These are phyloP conservation scores for Eubasilissa regina DNA, from an alignment of 1,140 invertebrate species.

Conservation along the genomic window DNA sequence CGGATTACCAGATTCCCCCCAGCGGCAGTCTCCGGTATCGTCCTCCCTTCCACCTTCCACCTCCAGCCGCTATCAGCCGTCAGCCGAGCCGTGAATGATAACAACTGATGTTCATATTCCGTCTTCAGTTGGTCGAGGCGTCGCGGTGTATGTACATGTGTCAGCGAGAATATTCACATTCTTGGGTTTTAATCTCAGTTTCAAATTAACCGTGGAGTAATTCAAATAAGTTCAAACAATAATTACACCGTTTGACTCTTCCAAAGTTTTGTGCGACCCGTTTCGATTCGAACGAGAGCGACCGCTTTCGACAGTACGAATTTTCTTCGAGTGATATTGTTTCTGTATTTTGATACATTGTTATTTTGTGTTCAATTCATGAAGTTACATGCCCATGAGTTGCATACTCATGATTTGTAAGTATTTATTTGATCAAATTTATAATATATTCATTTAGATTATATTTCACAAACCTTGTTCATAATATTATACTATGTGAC, in stretches of 20 bases:
- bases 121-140: constrained; percentile 20
- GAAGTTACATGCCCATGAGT: no score
- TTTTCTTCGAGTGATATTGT: neutral
- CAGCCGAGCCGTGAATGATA: constrained; percentile 28
- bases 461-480: neutral
- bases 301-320: neutral
- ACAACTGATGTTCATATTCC: constrained; percentile 24
- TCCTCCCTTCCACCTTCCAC: neutral
- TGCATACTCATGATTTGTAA: constrained; percentile 33
- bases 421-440: neutral
- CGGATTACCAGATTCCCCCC: constrained; percentile 9
- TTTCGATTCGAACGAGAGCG: no score
- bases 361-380: constrained; percentile 16
- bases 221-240: no score
- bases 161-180: neutral
- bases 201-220: no score
- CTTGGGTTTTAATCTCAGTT: neutral
- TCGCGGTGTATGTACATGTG: neutral
- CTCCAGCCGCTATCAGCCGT: neutral
- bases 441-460: neutral
- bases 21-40: neutral
- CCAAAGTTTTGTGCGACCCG: no score
- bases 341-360: neutral
- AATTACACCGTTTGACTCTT: no score
- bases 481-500: neutral